Base-by-base conservation (phyloP, 2,888 invertebrate species). In the Aromia moschata region DNA sequence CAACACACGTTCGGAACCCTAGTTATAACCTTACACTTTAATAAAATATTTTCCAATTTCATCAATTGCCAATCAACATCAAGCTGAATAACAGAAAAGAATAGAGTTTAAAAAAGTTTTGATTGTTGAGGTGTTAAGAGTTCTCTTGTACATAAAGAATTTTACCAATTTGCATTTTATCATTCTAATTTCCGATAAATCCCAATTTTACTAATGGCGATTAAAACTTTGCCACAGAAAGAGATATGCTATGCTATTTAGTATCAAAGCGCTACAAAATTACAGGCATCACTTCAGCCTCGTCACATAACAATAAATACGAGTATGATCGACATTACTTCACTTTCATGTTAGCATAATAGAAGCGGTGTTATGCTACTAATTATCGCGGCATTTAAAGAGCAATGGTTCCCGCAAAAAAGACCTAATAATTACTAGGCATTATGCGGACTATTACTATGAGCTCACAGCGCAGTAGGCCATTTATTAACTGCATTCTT, bases 391-490 rank as follows among this genome's bases (percentile, higher is more conserved):
- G 54, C 59, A 52, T 52, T 52, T 31, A 41, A 61, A 49, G 41
- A 60, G 51, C 14, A 63, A 55, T 56, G 44, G 55, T 36, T 60
- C 38, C 18, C 20, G 55, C 18, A 38, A 60, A 60, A 60, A 49
- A 10, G 36, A 17, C 43, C 16, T 12, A 33, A 41, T 60, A 60
- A 60, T 60, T 60, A 53, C 60, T 47, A 38, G 43, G 37, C 56
- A 56, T 57, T 52, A 56, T 43, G 49, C 60, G 41, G 37, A 60
- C 62, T 58, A 62, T 67, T 61, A 60, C 51, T 62, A 60, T 59
- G 62, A 64, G 62, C 62, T 61, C 67, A 57, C 61, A 61, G 59
- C 67, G 54, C 62, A 58, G 61, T 62, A 58, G 64, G 67, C 45
- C 62, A 61, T 63, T 64, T 64, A 62, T 64, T 64, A 66, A 54